Conservation (phyloP, 1,140 invertebrate genomes). For the Agrilus planipennis region DNA sequence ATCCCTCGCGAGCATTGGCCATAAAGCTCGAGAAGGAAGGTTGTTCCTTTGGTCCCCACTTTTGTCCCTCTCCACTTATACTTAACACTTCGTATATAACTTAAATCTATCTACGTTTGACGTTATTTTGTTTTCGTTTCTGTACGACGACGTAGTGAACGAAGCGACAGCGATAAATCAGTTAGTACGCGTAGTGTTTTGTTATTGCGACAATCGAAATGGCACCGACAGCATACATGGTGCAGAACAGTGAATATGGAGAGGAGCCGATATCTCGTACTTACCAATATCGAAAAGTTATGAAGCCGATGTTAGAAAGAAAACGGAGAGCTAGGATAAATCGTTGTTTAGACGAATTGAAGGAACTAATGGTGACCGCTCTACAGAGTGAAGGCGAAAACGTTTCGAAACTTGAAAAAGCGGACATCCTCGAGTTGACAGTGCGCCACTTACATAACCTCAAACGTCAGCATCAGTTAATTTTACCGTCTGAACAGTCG, state of each 20-base stretch:
- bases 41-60: too few species aligned
- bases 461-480: constrained; percentile 56
- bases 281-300: constrained; percentile 85
- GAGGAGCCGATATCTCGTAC: constrained; percentile 67
- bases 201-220: constrained; percentile 12
- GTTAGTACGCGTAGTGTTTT: constrained; percentile 2
- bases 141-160: too few species aligned
- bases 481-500: constrained; percentile 47
- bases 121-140: not conserved
- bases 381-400: constrained; percentile 76
- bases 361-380: constrained; percentile 81
- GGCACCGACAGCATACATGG: constrained; percentile 26
- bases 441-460: constrained; percentile 82
- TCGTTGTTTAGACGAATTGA: constrained; percentile 83
- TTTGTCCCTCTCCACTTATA: too few species aligned
- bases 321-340: constrained; percentile 89
- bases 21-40: too few species aligned
- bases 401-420: constrained; percentile 90
- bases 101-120: too few species aligned
- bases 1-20: too few species aligned
- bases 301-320: constrained; percentile 93
- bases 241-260: constrained; percentile 19
- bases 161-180: constrained; percentile 2
- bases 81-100: too few species aligned
- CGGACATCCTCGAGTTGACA: constrained; percentile 91